These are phyloP conservation scores for Mamestra configurata DNA, from an alignment of 1,140 invertebrate species.

Conservation along the genomic window DNA sequence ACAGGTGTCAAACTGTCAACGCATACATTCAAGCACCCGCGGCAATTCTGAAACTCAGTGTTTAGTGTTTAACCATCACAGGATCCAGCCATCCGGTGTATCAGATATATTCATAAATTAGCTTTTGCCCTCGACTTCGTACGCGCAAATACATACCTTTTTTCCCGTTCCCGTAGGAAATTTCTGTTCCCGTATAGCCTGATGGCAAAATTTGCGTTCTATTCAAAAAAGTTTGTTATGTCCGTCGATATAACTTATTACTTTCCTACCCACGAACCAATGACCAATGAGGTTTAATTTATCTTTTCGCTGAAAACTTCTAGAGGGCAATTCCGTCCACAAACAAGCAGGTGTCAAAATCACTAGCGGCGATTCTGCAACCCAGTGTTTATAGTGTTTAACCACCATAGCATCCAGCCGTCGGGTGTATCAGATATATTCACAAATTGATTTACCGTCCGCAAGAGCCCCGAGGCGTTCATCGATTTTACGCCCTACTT, in stretches of 20 bases:
- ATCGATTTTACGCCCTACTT: slow-evolving; percentile 57
- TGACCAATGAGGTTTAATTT: too few relatives aligned
- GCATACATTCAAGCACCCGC: too few relatives aligned
- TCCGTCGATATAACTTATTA: too few relatives aligned
- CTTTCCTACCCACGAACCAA: too few relatives aligned
- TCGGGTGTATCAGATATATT: slow-evolving; percentile 40
- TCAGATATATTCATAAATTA: slow-evolving; percentile 52
- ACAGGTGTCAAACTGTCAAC: not conserved
- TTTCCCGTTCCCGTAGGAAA: too few relatives aligned
- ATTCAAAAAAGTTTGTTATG: too few relatives aligned
- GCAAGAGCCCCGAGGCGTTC: slow-evolving; percentile 27
- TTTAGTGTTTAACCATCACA: slow-evolving; percentile 9
- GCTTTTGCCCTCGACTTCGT: too few relatives aligned
- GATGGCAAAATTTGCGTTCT: too few relatives aligned
- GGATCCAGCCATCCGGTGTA: not conserved
- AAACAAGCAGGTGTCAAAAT: not conserved
- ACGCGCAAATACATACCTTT: too few relatives aligned
- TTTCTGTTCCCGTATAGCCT: too few relatives aligned
- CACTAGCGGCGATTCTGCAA: not conserved
- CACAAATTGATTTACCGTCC: slow-evolving; percentile 57
- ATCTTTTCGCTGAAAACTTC: not conserved
- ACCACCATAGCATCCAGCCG: not conserved
- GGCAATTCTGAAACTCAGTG: not conserved
- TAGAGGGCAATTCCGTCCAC: not conserved
- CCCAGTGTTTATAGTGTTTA: not conserved